Evolutionary conservation across 2,888 invertebrate species (phyloP).

Genomic region (Ceraclea dissimilis): DNA sequence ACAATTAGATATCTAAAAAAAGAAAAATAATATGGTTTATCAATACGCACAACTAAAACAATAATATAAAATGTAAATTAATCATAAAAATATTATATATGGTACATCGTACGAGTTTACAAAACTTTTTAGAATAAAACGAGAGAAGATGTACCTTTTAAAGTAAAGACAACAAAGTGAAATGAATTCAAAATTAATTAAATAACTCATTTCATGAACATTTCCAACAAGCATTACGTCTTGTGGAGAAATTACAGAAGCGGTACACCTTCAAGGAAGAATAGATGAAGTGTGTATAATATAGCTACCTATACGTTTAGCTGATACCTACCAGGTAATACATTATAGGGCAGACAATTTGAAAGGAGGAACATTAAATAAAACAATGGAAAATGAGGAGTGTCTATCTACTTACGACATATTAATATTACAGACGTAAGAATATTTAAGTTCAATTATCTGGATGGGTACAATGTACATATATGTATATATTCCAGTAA

Average conservation of each 20-base stretch:
- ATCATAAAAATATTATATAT: background rate
- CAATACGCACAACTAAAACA: background rate
- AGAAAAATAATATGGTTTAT: background rate
- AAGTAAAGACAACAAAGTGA: background rate
- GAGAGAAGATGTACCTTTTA: background rate
- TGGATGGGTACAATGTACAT: too few species aligned
- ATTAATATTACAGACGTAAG: too few species aligned
- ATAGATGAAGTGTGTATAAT: too few species aligned
- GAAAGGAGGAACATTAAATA: too few species aligned
- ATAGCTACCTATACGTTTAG: too few species aligned
- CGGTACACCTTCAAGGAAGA: too few species aligned
- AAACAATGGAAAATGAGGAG: too few species aligned
- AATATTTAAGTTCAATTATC: too few species aligned
- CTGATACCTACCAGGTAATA: too few species aligned
- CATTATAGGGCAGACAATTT: too few species aligned
- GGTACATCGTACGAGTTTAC: background rate
- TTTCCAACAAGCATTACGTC: background rate
- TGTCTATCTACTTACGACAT: too few species aligned
- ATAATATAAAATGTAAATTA: background rate
- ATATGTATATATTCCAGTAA: too few species aligned
- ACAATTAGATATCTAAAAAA: background rate
- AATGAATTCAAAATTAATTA: conserved; percentile 1
- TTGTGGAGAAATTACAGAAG: background rate
- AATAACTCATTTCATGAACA: background rate
- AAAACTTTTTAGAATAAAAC: background rate